Evolutionary conservation across 2,113 vertebrate species (phyloP).

Genomic region (Podarcis cretensis): DNA sequence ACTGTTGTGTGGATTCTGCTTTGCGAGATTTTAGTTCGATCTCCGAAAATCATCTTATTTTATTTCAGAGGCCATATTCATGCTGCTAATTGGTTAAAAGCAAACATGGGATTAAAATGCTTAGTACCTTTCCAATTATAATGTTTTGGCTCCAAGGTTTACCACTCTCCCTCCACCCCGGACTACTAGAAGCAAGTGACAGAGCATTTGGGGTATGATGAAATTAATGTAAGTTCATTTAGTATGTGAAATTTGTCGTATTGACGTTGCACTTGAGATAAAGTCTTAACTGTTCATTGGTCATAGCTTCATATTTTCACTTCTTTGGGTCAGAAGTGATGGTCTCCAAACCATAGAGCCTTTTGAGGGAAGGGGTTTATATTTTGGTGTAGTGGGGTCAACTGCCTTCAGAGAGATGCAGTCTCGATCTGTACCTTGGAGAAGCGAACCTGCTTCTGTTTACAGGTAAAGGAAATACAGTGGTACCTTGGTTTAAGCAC

Average conservation of each 20-base stretch:
- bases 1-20: background rate
- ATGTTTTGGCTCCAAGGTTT: background rate
- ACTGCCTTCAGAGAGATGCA: background rate
- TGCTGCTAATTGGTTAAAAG: background rate
- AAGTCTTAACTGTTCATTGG: background rate
- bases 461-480: background rate
- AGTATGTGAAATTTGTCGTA: background rate
- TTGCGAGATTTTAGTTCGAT: background rate
- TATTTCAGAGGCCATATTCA: background rate
- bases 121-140: too few species aligned
- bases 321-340: background rate
- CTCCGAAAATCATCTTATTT: background rate
- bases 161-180: background rate
- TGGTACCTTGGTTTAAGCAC: too few species aligned
- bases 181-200: background rate
- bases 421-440: background rate
- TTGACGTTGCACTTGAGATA: background rate
- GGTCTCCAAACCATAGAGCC: background rate
- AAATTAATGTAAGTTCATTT: background rate
- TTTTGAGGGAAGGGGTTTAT: background rate
- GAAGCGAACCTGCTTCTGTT: background rate
- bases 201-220: background rate
- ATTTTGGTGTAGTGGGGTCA: background rate
- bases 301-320: background rate
- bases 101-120: background rate